Percentiles rank a stretch among this genome's conserved stretches.
phyloP scores from a whole-genome alignment of 2,113 vertebrate species.

The Athene cunicularia region DNA sequence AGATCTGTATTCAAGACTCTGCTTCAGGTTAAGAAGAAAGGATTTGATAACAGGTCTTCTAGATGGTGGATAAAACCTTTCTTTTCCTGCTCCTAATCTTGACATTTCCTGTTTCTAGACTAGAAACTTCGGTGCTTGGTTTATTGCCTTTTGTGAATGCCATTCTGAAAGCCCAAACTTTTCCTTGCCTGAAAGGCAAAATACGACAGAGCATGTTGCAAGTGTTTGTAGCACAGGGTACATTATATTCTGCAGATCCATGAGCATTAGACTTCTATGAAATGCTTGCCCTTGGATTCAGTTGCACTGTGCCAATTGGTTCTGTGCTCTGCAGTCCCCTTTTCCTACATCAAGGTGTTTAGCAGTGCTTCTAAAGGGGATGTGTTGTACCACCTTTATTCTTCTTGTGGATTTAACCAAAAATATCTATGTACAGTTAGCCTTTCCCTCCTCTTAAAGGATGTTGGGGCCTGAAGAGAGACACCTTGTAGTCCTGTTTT shows the following conservation, averaged over 20 bases:
- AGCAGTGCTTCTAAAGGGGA: not conserved
- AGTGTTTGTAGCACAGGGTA: not conserved
- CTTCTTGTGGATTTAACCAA: not conserved
- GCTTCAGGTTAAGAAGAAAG: not conserved
- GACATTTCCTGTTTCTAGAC: not conserved
- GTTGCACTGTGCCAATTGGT: not conserved
- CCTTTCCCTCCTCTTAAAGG: not conserved
- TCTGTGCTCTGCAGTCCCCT: not conserved
- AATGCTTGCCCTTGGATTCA: not conserved
- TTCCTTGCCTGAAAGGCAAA: not conserved
- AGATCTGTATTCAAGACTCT: not conserved
- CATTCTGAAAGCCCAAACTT: not conserved
- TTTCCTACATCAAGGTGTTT: not conserved
- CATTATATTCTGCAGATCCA: not conserved
- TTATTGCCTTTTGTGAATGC: not conserved
- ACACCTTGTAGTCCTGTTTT: not conserved
- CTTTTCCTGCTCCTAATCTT: not conserved
- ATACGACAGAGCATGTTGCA: not conserved
- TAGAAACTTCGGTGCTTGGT: not conserved
- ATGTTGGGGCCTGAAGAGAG: not conserved
- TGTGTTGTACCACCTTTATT: not conserved
- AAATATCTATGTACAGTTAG: not conserved
- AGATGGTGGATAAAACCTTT: not conserved
- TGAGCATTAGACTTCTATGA: not conserved
- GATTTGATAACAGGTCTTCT: not conserved